These are phyloP conservation scores for Echiichthys vipera DNA, from an alignment of 2,797 vertebrate species.

Conservation along the genomic window DNA sequence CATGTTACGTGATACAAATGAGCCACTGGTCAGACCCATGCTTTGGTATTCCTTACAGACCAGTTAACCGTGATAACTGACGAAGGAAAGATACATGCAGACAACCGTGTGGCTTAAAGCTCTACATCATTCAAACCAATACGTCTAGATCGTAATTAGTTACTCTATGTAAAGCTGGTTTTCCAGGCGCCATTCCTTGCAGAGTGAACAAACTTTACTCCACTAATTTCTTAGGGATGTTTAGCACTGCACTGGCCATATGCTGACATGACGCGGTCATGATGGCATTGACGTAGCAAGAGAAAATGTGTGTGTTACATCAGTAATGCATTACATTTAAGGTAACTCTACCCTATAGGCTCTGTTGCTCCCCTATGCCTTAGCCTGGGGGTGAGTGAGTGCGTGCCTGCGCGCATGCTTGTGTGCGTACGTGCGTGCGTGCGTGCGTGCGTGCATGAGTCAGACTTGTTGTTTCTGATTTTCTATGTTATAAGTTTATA, in stretches of 20 bases:
- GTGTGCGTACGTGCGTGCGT: too few relatives aligned
- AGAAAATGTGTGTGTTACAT: neutral
- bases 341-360: neutral
- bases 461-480: neutral
- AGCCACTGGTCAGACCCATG: too few relatives aligned
- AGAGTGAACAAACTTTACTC: neutral
- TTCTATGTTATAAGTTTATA: neutral
- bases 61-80: too few relatives aligned
- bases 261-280: neutral
- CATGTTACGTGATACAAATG: too few relatives aligned
- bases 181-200: neutral
- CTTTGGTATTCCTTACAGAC: too few relatives aligned
- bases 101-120: neutral
- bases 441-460: too few relatives aligned
- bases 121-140: neutral
- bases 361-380: too few relatives aligned
- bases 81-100: neutral
- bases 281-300: neutral
- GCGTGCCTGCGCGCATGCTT: too few relatives aligned
- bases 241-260: neutral
- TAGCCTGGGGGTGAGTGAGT: too few relatives aligned
- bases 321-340: neutral
- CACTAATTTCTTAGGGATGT: neutral
- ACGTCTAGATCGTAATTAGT: neutral
- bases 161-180: neutral